Evolutionary conservation across 2,113 vertebrate species (phyloP).

Genomic region (Tragelaphus imberbis): DNA sequence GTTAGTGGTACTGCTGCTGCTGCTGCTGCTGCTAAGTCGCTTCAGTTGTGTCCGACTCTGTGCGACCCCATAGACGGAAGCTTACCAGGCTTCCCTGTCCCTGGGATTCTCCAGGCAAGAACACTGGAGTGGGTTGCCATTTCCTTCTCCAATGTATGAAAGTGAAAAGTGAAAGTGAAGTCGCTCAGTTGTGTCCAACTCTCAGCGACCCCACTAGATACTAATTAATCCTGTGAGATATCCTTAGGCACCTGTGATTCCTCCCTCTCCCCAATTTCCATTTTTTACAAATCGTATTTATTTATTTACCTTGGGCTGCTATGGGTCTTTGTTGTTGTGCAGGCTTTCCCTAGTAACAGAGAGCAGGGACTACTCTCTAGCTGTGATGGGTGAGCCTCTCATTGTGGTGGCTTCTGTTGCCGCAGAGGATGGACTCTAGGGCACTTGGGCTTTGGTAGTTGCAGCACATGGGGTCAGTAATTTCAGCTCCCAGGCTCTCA

Average conservation of each 20-base stretch:
- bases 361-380: background rate
- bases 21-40: too few relatives aligned
- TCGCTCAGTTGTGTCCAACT: too few relatives aligned
- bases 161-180: too few relatives aligned
- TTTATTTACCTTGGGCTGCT: background rate
- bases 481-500: background rate
- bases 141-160: too few relatives aligned
- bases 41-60: too few relatives aligned
- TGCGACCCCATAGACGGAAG: too few relatives aligned
- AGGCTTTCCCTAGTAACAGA: background rate
- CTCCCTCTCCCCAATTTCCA: background rate
- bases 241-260: background rate
- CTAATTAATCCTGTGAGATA: background rate
- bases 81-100: too few relatives aligned
- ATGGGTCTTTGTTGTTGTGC: background rate
- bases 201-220: too few relatives aligned
- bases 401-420: background rate
- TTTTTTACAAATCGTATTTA: background rate
- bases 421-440: background rate
- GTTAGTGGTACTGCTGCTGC: background rate
- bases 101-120: too few relatives aligned
- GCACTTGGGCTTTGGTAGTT: background rate
- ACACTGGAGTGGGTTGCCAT: too few relatives aligned
- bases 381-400: background rate
- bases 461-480: background rate